Conservation (phyloP, 53 echinoderm and acorn worm species). For the Arbacia lixula region DNA sequence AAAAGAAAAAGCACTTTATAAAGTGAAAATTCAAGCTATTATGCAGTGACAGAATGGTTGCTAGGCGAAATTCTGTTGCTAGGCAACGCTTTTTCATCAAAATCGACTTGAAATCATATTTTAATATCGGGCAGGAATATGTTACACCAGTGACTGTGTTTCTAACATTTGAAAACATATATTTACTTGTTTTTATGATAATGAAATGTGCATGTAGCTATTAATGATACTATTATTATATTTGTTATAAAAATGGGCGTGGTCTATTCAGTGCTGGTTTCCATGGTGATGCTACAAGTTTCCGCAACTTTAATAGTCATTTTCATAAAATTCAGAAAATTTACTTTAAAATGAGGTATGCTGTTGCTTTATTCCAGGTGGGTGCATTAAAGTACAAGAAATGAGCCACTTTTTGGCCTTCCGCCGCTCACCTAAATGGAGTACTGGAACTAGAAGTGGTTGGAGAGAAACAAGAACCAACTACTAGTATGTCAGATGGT, state of each 20-base stretch:
- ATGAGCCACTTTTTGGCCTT: too few species aligned
- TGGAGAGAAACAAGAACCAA: too few species aligned
- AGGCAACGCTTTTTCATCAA: too few species aligned
- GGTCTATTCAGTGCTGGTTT: neutral
- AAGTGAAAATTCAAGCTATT: neutral
- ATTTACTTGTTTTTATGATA: neutral
- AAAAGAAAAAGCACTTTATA: neutral
- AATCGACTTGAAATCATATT: neutral
- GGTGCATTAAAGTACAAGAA: neutral
- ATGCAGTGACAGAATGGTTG: too few species aligned
- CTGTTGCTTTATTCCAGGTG: neutral
- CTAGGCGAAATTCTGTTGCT: neutral
- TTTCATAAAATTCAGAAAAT: slow-evolving; percentile 14
- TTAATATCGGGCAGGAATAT: neutral
- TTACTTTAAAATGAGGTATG: neutral
- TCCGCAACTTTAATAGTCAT: neutral
- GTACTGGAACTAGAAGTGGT: too few species aligned
- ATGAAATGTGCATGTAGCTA: neutral
- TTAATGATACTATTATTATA: neutral
- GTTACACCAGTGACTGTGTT: neutral
- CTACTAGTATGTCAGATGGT: too few species aligned
- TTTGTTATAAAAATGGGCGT: neutral
- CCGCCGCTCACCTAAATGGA: slow-evolving; percentile 7
- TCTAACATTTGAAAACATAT: neutral
- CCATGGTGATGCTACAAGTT: slow-evolving; percentile 25